Base-by-base conservation (phyloP, 2,113 vertebrate species). In the Scomber scombrus region DNA sequence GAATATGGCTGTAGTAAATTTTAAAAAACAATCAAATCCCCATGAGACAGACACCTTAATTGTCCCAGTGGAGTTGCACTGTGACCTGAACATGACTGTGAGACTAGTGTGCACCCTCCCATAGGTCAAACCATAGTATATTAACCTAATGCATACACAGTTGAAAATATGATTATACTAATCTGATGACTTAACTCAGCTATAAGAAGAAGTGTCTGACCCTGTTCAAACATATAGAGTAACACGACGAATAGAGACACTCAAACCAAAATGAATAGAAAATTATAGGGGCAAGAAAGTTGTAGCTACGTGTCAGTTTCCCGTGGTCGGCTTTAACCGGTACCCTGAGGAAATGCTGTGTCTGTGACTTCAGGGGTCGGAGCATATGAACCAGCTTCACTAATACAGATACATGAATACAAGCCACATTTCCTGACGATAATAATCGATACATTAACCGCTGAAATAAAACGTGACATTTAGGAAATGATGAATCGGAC, bases 251-350 rank as follows among this genome's bases (percentile, higher is more conserved):
- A 26, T 26, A 26, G 16, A 46, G 46, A 26, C 57, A 56, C n/a
- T 56, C 46, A 14, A 26, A 13, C 21, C 43, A 3, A 43, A 3
- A 63, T 71, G 74, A 85, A 56, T 54, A 70, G 26, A 52, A 81
- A 79, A 75, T 79, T 84, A 70, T 11, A 55, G 79, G 80, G 58
- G 46, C 49, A 47, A 40, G 52, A 65, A 71, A 77, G 64, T 55
- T 82, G 62, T 5, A 84, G 82, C 90, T 90, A 94, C 93, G 93
- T 95, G 93, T 95, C 93, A 94, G 75, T 94, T 91, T 78, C 69
- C 71, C 51, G 29, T 80, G 81, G 77, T 77, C 55, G 73, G 65
- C 66, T 75, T 31, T 2, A 34, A 73, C 58, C 71, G 58, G 68
- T 54, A 71, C 69, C 46, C 21, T 2, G 46, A 12, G 26, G 49